Base-by-base conservation (phyloP, 2,888 invertebrate genomes). In the Thecocarcelia acutangulata region DNA sequence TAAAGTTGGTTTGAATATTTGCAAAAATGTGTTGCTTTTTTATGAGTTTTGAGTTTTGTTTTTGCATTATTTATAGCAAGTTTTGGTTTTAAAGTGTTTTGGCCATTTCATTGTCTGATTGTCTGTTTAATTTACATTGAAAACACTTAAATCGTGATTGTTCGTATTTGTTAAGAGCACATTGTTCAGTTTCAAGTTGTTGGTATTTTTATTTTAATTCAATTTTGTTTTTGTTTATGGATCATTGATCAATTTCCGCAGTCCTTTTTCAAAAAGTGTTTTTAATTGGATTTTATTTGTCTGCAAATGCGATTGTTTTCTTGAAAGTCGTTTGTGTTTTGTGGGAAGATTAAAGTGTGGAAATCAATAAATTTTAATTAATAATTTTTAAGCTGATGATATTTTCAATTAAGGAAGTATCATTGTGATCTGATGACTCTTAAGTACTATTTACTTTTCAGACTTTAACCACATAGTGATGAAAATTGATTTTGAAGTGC, bases 81-180 rank as follows among this genome's bases (percentile, higher is more conserved):
- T 50, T 15, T 37, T 15, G 13, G 40, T 28, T 61, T 61, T 59
- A n/a, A 13, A 17, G n/a, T 66, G 44, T 28, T 44, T 75, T 76
- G 70, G 74, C 48, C 78, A 78, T 70, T 66, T 68, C 46, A 46
- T 73, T 79, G 74, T 61, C 15, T 74, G 52, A 42, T 21, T 69
- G 74, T 64, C 42, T 59, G 59, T 46, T 74, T 70, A 70, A 66
- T 75, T 78, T 82, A 61, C 78, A 82, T 66, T 70, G 74, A 66
- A 74, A 82, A 78, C 82, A 82, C 78, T 78, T 61, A 82, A 82
- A 78, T 78, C 82, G 82, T 78, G 82, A 82, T 78, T 82, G 69
- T 64, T 21, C 28, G 58, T 44, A 77, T 77, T 77, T 81, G 69
- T 81, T 61, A 40, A 54, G 13, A 42, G 50, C 44, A 44, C 64